These are phyloP conservation scores for Chymomyza amoena DNA, from an alignment of 2,888 invertebrate species.

Conservation along the genomic window DNA sequence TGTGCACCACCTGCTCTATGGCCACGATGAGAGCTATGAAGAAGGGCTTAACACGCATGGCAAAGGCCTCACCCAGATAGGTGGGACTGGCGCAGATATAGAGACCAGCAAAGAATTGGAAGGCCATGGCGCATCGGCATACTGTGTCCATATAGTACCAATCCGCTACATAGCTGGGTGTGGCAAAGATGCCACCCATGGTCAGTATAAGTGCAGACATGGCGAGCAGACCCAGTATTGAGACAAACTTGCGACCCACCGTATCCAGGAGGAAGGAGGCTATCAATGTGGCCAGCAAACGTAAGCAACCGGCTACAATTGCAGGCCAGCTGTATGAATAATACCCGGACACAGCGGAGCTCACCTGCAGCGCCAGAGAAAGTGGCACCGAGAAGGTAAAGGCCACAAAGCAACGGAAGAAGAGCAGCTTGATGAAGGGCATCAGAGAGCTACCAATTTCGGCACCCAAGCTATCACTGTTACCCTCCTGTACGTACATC, in stretches of 20 bases:
- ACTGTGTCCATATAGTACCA: slow-evolving; percentile 41
- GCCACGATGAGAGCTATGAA: slow-evolving; percentile 56
- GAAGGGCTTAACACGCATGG: slow-evolving; percentile 57
- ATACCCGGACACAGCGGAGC: background rate
- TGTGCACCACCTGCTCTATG: slow-evolving; percentile 62
- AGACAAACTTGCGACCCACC: slow-evolving; percentile 52
- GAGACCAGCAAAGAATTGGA: slow-evolving; percentile 66
- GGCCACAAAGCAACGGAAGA: slow-evolving; percentile 65
- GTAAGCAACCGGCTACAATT: slow-evolving; percentile 47
- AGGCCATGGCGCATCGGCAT: slow-evolving; percentile 44
- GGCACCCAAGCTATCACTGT: slow-evolving; percentile 25
- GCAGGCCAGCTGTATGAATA: slow-evolving; percentile 40
- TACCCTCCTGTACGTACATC: slow-evolving; percentile 51
- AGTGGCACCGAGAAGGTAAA: slow-evolving; percentile 69
- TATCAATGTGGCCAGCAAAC: slow-evolving; percentile 52
- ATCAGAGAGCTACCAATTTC: slow-evolving; percentile 32
- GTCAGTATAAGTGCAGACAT: slow-evolving; percentile 58
- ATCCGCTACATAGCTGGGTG: slow-evolving; percentile 5
- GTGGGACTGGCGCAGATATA: slow-evolving; percentile 54
- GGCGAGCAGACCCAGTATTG: slow-evolving; percentile 49
- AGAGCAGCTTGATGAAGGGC: slow-evolving; percentile 63
- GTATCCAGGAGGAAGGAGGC: slow-evolving; percentile 48
- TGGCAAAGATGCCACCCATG: slow-evolving; percentile 45
- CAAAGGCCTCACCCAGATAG: slow-evolving; percentile 72
- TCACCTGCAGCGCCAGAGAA: slow-evolving; percentile 23